Evolutionary conservation across 2,888 invertebrate species (phyloP).

Genomic region (Netelia virgata): DNA sequence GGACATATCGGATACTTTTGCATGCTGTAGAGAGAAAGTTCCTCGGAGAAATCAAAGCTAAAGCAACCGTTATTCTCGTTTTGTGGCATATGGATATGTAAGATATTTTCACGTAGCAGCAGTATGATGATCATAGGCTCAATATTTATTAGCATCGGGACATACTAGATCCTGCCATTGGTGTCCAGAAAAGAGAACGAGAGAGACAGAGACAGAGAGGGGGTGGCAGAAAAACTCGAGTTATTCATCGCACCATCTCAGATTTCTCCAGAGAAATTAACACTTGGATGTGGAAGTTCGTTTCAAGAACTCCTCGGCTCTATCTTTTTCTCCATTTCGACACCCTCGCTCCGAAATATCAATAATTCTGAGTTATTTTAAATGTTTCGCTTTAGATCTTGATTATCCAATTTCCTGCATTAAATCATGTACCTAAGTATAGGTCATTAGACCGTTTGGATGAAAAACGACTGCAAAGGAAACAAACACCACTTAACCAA

Average conservation of each 20-base stretch:
- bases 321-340: neutral
- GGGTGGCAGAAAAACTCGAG: conserved; percentile 10
- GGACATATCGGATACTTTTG: neutral
- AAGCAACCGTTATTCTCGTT: conserved; percentile 12
- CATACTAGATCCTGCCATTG: conserved; percentile 44
- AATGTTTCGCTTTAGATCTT: neutral
- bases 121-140: conserved; percentile 70
- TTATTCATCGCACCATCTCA: conserved; percentile 53
- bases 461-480: too few species aligned
- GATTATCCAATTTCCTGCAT: conserved; percentile 3
- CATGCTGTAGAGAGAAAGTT: conserved; percentile 2
- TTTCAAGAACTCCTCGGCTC: conserved; percentile 42
- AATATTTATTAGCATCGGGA: conserved; percentile 74
- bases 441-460: too few species aligned
- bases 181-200: conserved; percentile 24
- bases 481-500: too few species aligned
- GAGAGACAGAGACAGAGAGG: neutral
- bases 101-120: conserved; percentile 69
- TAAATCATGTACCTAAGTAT: too few species aligned
- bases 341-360: neutral
- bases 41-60: conserved; percentile 70
- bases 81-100: conserved; percentile 42
- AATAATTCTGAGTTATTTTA: neutral
- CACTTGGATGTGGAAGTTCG: conserved; percentile 49
- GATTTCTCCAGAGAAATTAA: conserved; percentile 73